phyloP scores from a whole-genome alignment of 2,113 vertebrate genomes.

The Anhinga rufa region DNA sequence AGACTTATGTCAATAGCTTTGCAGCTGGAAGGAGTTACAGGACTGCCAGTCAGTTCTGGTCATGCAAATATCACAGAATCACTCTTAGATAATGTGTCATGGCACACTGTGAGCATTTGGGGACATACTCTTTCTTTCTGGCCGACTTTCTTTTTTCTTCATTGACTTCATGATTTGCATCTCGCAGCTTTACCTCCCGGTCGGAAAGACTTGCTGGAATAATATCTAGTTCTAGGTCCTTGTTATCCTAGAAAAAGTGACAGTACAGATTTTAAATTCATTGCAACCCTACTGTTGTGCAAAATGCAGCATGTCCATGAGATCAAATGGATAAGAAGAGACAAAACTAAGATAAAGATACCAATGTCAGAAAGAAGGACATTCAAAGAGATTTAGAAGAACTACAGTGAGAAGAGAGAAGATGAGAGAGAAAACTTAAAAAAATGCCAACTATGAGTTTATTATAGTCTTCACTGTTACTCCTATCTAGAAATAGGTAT shows the following conservation, averaged over 20 bases:
- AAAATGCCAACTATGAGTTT: neutral
- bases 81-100: neutral
- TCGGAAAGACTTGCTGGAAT: slow-evolving; percentile 95
- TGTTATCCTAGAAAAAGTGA: slow-evolving; percentile 81
- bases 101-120: neutral
- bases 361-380: neutral
- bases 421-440: neutral
- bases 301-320: neutral
- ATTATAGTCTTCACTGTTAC: neutral
- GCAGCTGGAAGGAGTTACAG: neutral
- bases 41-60: neutral
- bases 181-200: slow-evolving; percentile 90
- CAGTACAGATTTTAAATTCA: neutral
- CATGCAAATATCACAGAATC: neutral
- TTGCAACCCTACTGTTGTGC: neutral
- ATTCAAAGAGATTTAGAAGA: neutral
- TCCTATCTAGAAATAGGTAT: neutral
- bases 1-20: neutral
- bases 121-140: slow-evolving; percentile 94
- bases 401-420: neutral
- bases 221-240: slow-evolving; percentile 93
- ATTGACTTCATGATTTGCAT: slow-evolving; percentile 92
- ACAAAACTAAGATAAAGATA: neutral
- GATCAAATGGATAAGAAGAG: neutral
- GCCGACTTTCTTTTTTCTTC: slow-evolving; percentile 98